A percentile compares a stretch with the other conserved stretches of the same genome.
Evolutionary conservation across 1,140 invertebrate species (phyloP).

Genomic region (Drosophila kohkoa): DNA sequence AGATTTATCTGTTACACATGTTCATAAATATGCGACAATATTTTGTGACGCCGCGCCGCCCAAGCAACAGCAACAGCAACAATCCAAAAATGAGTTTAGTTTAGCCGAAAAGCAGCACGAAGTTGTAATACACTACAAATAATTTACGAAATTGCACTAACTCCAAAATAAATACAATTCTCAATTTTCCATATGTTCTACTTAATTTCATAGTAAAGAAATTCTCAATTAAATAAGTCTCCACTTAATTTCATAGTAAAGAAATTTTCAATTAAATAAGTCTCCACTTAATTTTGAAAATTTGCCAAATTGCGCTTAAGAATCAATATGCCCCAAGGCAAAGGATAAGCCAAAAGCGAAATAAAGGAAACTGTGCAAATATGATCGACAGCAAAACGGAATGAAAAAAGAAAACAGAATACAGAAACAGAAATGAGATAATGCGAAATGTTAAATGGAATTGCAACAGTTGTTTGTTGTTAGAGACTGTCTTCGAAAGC

Average conservation of each 20-base stretch:
- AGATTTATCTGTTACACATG: constrained; percentile 82
- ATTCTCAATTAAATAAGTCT: too few species aligned
- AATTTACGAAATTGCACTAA: too few species aligned
- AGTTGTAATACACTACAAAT: not conserved
- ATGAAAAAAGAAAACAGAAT: constrained; percentile 43
- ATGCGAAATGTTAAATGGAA: constrained; percentile 73
- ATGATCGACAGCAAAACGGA: constrained; percentile 32
- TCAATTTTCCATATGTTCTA: too few species aligned
- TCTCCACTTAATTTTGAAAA: too few species aligned
- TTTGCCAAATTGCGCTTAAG: too few species aligned
- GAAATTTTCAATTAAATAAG: too few species aligned
- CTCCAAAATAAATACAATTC: not conserved
- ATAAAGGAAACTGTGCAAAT: constrained; percentile 8
- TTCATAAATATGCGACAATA: constrained; percentile 83
- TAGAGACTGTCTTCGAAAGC: constrained; percentile 58
- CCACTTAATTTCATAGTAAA: too few species aligned
- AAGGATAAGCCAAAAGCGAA: not conserved
- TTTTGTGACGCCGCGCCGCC: constrained; percentile 66
- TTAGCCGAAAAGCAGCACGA: not conserved
- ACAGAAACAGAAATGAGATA: not conserved
- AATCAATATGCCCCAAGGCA: not conserved
- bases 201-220: too few species aligned
- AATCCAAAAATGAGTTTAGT: constrained; percentile 4
- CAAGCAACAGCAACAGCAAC: constrained; percentile 33
- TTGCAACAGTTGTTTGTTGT: constrained; percentile 83